phyloP scores from a whole-genome alignment of 2,888 invertebrate species.

The Thecocarcelia acutangulata region DNA sequence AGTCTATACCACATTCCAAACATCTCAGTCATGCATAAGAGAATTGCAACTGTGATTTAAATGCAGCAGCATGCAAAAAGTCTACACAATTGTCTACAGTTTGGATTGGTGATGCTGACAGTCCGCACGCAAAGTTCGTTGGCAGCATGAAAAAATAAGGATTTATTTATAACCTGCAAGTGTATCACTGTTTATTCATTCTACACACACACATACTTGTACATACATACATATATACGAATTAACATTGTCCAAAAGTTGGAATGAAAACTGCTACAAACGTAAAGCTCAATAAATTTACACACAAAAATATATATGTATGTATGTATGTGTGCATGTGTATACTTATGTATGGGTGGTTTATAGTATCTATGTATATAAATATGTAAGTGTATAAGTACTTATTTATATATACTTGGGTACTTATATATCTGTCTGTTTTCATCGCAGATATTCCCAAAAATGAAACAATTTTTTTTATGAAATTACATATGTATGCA shows the following conservation, averaged over 20 bases:
- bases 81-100: constrained; percentile 50
- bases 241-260: no score
- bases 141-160: constrained; percentile 38
- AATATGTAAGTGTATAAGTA: no score
- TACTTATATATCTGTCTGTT: no score
- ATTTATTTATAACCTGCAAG: background rate
- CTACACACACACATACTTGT: background rate
- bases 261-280: constrained; percentile 1
- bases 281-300: background rate
- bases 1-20: constrained; percentile 6
- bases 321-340: background rate
- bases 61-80: constrained; percentile 47
- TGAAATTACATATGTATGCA: background rate
- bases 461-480: no score
- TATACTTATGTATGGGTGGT: background rate
- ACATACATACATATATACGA: no score
- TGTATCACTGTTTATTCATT: constrained; percentile 36
- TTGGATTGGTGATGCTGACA: constrained; percentile 48
- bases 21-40: constrained; percentile 32
- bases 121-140: constrained; percentile 59
- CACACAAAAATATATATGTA: background rate
- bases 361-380: no score
- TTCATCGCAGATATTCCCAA: no score
- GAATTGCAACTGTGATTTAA: constrained; percentile 45
- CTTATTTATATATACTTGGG: no score